Evolutionary conservation across 2,888 invertebrate genomes (phyloP), one percentile per base, ranked within the genome.

Genomic region (Drosophila engyochracea): DNA sequence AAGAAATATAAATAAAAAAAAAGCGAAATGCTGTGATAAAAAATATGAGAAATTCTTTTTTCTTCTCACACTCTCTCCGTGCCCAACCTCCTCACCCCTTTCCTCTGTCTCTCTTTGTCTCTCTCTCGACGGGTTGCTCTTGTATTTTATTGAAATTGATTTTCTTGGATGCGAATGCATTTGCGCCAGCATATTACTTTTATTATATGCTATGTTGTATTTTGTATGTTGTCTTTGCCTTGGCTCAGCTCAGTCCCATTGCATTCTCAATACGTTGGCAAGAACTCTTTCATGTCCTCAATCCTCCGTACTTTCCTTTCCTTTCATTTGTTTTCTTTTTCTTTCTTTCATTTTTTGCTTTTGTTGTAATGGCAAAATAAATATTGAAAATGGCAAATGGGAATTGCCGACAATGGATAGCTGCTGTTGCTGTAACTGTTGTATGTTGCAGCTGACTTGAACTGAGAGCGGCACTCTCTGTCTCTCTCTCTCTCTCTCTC

Each of bases 141-240:
- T 90, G 85, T 80, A 88, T 90, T 87, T 85, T 85, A 90, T 85
- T 85, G 90, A 88, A 85, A 85, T 85, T 85, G 88, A 90, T 85
- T 90, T 85, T 86, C 85, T 90, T 85, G 85, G 85, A 80, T 76
- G 73, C 81, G 81, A 85, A 85, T 90, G 85, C 85, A 85, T 85
- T 85, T 90, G 83, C 89, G 84, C 89, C 74, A 90, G 81, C 83
- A 90, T 86, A 90, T 90, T 90, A 90, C 90, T 90, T 86, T 86
- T 86, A 86, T 90, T 86, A 90, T 89, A 89, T 69, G 69, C 76
- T 62, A 63, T 81, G 75, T 71, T 89, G 84, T 70, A 74, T 69
- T 39, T 39, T n/a, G 55, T 53, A 64, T 79, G 72, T 71, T 87
- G 83, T 69, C 72, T 67, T 49, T 47, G 55, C 44, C 65, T 61